Base-by-base conservation (phyloP, 2,797 vertebrate genomes). In the Pseudocheirus occidentalis region DNA sequence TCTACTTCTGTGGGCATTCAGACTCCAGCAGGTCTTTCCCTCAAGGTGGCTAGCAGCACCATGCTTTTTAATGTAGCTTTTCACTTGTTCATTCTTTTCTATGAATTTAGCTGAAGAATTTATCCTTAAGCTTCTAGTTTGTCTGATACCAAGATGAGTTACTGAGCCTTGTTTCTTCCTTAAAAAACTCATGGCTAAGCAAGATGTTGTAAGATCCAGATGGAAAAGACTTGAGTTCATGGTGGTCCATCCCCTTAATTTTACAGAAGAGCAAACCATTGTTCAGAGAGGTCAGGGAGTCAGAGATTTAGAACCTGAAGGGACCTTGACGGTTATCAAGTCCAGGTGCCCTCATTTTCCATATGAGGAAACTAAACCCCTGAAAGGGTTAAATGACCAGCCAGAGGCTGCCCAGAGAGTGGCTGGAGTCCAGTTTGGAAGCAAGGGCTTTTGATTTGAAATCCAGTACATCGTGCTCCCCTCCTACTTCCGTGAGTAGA, bases 101-200 rank as follows among this genome's bases (percentile, higher is more conserved):
- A 40, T n/a, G 40, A 21, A 81, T 46, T 73, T 90, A 95, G 24
- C 56, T 66, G 31, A 93, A 55, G 27, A 56, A 46, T 91, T 40
- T 52, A 24, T 81, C 92, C 55, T 2, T 94, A 93, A 91, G 55
- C 91, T 93, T 92, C 73, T 50, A 56, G 55, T 52, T 29, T n/a
- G 4, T 89, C 5, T 53, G 52, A 91, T 21, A 40, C n/a, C 66
- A 18, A 40, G 2, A 81, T 21, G n/a, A 81, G 66, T 40, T 81
- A 24, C 27, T 62, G 59, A 34, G 34, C 31, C n/a, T 81, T 40
- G n/a, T 46, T 81, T 81, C 12, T 81, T 46, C n/a, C 66, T 81
- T 40, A 40, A 21, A 73, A 73, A 73, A 40, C n/a, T 81, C 18
- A 81, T 40, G 40, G n/a, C 66, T 81, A 24, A 46, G 16, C 66